Percentiles rank a stretch among this genome's conserved stretches.
Conservation (phyloP, 2,888 invertebrate genomes). For the Diloba caeruleocephala region DNA sequence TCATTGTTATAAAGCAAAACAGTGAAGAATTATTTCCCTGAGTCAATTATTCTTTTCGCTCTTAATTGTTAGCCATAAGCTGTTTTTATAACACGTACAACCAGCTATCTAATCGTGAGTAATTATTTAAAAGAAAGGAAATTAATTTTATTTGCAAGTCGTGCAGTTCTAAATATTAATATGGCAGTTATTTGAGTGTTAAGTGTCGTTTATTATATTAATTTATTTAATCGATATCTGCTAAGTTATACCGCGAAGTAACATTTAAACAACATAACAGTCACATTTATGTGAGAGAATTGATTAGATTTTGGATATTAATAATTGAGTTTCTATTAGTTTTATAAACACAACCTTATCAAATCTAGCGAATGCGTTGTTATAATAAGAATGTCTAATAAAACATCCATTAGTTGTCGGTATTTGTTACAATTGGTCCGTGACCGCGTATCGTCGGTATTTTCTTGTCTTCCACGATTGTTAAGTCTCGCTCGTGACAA, state of each 20-base stretch:
- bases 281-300: slow-evolving; percentile 17
- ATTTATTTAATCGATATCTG: slow-evolving; percentile 37
- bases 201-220: slow-evolving; percentile 39
- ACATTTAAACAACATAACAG: too few species aligned
- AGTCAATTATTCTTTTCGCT: slow-evolving; percentile 61
- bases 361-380: slow-evolving; percentile 15
- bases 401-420: slow-evolving; percentile 53
- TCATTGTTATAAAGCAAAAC: slow-evolving; percentile 53
- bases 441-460: slow-evolving; percentile 59
- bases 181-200: slow-evolving; percentile 33
- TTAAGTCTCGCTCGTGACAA: slow-evolving; percentile 70
- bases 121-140: slow-evolving; percentile 60
- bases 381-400: slow-evolving; percentile 62
- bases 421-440: slow-evolving; percentile 62
- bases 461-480: slow-evolving; percentile 63
- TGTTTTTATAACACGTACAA: slow-evolving; percentile 52
- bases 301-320: slow-evolving; percentile 12
- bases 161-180: slow-evolving; percentile 40
- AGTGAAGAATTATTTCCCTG: slow-evolving; percentile 55
- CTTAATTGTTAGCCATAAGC: slow-evolving; percentile 63
- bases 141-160: slow-evolving; percentile 58
- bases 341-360: slow-evolving; percentile 20
- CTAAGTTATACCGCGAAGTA: slow-evolving; percentile 20
- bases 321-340: slow-evolving; percentile 20
- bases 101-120: slow-evolving; percentile 54